Evolutionary conservation across 1,140 invertebrate genomes (phyloP).

Genomic region (Ips nitidus): DNA sequence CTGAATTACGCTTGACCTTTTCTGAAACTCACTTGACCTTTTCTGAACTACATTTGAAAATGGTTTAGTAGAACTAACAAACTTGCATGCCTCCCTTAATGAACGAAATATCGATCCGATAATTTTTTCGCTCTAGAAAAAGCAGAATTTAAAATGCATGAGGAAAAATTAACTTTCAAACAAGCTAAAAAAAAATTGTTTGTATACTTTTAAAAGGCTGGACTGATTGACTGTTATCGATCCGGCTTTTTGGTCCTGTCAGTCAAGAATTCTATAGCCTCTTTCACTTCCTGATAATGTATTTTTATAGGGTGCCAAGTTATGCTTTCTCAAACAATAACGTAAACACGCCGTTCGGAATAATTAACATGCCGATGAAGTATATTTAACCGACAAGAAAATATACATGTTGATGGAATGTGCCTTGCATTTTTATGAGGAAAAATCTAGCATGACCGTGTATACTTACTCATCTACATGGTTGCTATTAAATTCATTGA

Average conservation of each 20-base stretch:
- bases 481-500: background rate
- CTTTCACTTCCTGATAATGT: background rate
- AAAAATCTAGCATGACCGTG: background rate
- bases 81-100: no score
- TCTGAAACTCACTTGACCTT: no score
- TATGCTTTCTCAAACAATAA: background rate
- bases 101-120: no score
- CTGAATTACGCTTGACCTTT: no score
- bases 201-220: background rate
- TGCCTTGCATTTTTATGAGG: background rate
- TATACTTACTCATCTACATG: background rate
- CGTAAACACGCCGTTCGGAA: background rate
- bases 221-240: background rate
- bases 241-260: background rate
- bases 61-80: no score
- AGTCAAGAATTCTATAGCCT: background rate
- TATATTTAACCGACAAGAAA: background rate
- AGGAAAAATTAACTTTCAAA: no score
- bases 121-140: no score
- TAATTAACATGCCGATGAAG: constrained; percentile 5
- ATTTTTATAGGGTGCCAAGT: background rate
- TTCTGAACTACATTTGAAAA: no score
- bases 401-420: background rate
- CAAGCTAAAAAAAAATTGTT: background rate
- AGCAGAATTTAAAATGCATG: no score